phyloP scores from a whole-genome alignment of 2,888 invertebrate genomes.

The Volucella inanis region DNA sequence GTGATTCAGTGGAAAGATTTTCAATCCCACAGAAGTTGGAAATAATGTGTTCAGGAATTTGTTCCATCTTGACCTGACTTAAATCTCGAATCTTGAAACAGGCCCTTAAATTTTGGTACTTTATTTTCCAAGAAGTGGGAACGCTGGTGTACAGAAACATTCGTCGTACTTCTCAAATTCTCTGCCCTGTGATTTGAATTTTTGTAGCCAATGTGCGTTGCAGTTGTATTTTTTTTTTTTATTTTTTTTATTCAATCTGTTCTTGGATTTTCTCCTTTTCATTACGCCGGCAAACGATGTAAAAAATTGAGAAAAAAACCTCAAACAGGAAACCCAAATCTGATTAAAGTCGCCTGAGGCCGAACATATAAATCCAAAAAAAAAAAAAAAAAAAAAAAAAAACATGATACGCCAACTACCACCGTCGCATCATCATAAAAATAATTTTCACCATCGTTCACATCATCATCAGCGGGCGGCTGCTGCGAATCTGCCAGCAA shows the following conservation, averaged over 20 bases:
- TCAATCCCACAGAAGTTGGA: too few species aligned
- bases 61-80: too few species aligned
- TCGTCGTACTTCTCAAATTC: background rate
- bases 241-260: conserved; percentile 19
- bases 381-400: conserved; percentile 17
- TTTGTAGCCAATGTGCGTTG: conserved; percentile 34
- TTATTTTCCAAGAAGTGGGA: too few species aligned
- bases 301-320: conserved; percentile 32
- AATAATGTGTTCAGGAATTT: too few species aligned
- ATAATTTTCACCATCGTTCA: conserved; percentile 72
- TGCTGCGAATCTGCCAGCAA: conserved; percentile 24
- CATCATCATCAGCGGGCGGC: conserved; percentile 47
- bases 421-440: conserved; percentile 64
- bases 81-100: too few species aligned
- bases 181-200: conserved; percentile 64
- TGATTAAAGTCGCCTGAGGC: conserved; percentile 70
- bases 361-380: conserved; percentile 10
- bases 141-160: too few species aligned
- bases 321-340: conserved; percentile 71
- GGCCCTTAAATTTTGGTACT: too few species aligned
- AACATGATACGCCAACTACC: conserved; percentile 20
- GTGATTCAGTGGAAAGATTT: too few species aligned
- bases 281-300: conserved; percentile 52
- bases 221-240: conserved; percentile 36
- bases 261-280: conserved; percentile 18